phyloP scores from a whole-genome alignment of 2,888 invertebrate genomes.

The Pollenia amentaria region DNA sequence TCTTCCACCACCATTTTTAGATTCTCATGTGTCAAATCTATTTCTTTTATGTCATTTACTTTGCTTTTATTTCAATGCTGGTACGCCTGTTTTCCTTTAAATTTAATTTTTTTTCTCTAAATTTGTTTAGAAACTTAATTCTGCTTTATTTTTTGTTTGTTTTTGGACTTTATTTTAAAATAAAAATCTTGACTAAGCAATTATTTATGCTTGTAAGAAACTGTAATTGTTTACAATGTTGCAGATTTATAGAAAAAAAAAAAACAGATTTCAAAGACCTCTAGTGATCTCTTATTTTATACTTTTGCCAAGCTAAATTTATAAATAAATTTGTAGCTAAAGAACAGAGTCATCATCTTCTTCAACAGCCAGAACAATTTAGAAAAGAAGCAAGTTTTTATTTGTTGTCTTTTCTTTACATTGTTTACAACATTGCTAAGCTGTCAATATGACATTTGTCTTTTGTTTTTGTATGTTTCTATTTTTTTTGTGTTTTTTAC shows the following conservation, averaged over 20 bases:
- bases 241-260: conserved; percentile 39
- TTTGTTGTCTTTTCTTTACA: conserved; percentile 18
- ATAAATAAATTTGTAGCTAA: conserved; percentile 11
- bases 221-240: conserved; percentile 61
- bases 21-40: conserved; percentile 2
- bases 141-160: background rate
- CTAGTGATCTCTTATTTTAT: conserved; percentile 53
- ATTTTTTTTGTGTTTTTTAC: background rate
- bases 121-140: conserved; percentile 12
- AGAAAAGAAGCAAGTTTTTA: conserved; percentile 18
- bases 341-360: conserved; percentile 6
- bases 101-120: conserved; percentile 12
- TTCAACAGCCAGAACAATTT: background rate
- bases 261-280: conserved; percentile 32
- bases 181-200: conserved; percentile 39
- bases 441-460: conserved; percentile 69
- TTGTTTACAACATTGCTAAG: conserved; percentile 59
- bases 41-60: background rate
- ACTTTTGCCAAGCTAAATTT: background rate
- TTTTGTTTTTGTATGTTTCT: conserved; percentile 32
- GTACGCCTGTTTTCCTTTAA: background rate
- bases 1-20: conserved; percentile 15
- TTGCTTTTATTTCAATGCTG: background rate
- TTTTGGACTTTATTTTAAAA: background rate
- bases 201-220: conserved; percentile 62